Conservation (phyloP, 2,888 invertebrate genomes). For the Dromius quadrimaculatus region DNA sequence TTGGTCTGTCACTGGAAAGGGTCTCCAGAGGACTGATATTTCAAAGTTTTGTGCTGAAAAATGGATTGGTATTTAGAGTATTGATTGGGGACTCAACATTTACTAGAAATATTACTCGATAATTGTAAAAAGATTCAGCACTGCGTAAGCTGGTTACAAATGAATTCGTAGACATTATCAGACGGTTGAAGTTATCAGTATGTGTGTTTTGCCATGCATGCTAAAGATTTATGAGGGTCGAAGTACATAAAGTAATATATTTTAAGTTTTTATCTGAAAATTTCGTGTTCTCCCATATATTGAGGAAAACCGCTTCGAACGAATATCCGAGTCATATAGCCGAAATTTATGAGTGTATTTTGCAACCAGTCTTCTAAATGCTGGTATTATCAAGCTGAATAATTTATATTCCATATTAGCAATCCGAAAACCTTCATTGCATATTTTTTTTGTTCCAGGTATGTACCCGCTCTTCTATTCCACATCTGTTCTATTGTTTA, state of each 20-base stretch:
- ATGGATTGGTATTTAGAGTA: slow-evolving; percentile 3
- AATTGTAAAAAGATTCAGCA: too few species aligned
- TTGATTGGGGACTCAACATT: neutral
- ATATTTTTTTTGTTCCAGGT: slow-evolving; percentile 19
- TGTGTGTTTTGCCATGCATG: slow-evolving; percentile 21
- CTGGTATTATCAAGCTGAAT: slow-evolving; percentile 28
- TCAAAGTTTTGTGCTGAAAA: neutral
- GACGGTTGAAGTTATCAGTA: slow-evolving; percentile 21
- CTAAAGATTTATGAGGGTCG: slow-evolving; percentile 33
- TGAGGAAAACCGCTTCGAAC: slow-evolving; percentile 41
- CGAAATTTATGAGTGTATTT: slow-evolving; percentile 40
- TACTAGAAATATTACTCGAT: too few species aligned
- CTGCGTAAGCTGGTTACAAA: neutral
- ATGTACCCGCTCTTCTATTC: slow-evolving; percentile 8
- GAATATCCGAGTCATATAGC: slow-evolving; percentile 35
- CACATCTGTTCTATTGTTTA: neutral
- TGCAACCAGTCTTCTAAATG: slow-evolving; percentile 20
- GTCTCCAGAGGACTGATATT: slow-evolving; percentile 45
- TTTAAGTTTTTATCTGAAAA: slow-evolving; percentile 45
- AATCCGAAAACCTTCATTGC: neutral
- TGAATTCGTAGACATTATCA: slow-evolving; percentile 34
- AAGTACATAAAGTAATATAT: slow-evolving; percentile 46
- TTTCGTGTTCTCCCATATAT: slow-evolving; percentile 43
- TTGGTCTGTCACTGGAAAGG: slow-evolving; percentile 2
- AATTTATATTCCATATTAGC: slow-evolving; percentile 43